Percentiles rank a stretch among this genome's conserved stretches.
These are phyloP conservation scores for Hippocampus comes DNA, from an alignment of 2,113 vertebrate species.

Conservation along the genomic window DNA sequence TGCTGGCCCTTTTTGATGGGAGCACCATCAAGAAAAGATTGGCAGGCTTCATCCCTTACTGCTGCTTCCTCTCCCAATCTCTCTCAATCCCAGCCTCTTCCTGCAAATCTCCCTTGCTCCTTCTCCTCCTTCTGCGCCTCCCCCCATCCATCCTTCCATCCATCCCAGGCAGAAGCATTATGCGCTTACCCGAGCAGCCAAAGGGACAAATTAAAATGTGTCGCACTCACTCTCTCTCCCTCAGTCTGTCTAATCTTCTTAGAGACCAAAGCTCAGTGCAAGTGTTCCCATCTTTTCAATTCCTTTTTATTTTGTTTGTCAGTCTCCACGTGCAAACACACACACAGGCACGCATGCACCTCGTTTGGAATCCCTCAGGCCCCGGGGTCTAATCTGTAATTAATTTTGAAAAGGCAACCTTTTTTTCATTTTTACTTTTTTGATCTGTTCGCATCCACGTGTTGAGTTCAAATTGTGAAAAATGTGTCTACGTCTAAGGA, in stretches of 20 bases:
- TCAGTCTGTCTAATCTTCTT: conserved; percentile 82
- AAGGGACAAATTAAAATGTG: conserved; percentile 77
- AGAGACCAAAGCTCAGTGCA: conserved; percentile 75
- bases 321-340: conserved; percentile 15
- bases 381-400: conserved; percentile 68
- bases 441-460: not conserved
- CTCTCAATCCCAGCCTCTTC: conserved; percentile 49
- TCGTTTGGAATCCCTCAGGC: conserved; percentile 50
- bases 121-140: conserved; percentile 30
- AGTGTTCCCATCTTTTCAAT: conserved; percentile 72
- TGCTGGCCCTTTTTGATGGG: conserved; percentile 63
- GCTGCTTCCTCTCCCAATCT: conserved; percentile 43
- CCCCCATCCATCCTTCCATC: conserved; percentile 29
- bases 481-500: conserved; percentile 14
- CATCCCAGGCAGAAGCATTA: conserved; percentile 65
- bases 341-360: conserved; percentile 23
- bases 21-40: conserved; percentile 50
- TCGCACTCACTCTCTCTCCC: conserved; percentile 70
- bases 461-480: conserved; percentile 22
- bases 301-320: conserved; percentile 60
- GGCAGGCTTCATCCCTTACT: conserved; percentile 34
- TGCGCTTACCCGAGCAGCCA: conserved; percentile 68
- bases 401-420: conserved; percentile 66
- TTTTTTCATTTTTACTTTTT: conserved; percentile 22
- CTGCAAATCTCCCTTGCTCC: conserved; percentile 47